Conservation (phyloP, 2,888 invertebrate species). For the Ditula angustiorana region DNA sequence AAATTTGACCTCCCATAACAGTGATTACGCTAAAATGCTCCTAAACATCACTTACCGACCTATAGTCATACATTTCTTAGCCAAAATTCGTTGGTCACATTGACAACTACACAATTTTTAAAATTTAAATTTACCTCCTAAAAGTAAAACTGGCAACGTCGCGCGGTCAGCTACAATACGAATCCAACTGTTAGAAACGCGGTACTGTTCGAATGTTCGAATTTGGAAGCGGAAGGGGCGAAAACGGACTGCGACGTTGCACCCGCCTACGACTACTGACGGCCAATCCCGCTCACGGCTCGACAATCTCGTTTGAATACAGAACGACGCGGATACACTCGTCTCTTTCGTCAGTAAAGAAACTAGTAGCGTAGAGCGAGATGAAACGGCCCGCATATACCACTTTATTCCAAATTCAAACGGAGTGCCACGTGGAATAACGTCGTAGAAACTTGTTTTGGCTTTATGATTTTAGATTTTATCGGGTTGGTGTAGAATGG, state of each 20-base stretch:
- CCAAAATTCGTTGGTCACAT: conserved; percentile 42
- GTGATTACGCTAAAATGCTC: not conserved
- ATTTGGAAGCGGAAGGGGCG: conserved; percentile 65
- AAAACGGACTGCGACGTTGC: conserved; percentile 63
- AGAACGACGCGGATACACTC: conserved; percentile 47
- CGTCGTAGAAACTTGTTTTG: not conserved
- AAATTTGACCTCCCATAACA: not conserved
- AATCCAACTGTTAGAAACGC: conserved; percentile 81
- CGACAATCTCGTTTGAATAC: conserved; percentile 53
- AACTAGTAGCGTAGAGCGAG: conserved; percentile 40
- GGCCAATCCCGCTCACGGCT: conserved; percentile 65
- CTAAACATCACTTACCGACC: conserved; percentile 19
- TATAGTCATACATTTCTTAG: conserved; percentile 18
- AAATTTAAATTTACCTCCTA: conserved; percentile 72
- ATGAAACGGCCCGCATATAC: conserved; percentile 34
- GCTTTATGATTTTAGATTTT: not conserved
- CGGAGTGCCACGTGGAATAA: not conserved
- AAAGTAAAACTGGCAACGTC: conserved; percentile 73
- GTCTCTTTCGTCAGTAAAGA: conserved; percentile 48
- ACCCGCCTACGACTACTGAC: conserved; percentile 66
- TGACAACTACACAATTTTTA: conserved; percentile 21
- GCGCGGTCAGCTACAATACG: conserved; percentile 73
- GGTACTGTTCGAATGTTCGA: conserved; percentile 73
- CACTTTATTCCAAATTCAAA: conserved; percentile 37
- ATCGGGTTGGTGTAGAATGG: not conserved